Base-by-base conservation (phyloP, 2,888 invertebrate genomes). In the Calliopum simillimum region DNA sequence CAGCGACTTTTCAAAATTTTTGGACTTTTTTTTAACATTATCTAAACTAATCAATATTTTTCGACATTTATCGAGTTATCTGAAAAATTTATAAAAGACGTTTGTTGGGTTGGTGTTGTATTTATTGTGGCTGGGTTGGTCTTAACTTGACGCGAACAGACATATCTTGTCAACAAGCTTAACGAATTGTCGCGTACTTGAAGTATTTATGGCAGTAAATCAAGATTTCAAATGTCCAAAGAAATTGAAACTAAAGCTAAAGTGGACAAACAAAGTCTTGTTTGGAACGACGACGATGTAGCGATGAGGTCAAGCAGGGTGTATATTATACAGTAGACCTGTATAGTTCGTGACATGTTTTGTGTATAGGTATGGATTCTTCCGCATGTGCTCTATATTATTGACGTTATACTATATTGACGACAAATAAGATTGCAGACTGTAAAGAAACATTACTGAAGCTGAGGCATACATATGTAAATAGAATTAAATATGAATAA, bases 371-470 rank as follows among this genome's bases (percentile, higher is more conserved):
- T n/a, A n/a, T n/a, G n/a, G n/a, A n/a, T n/a, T n/a, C 78, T 79
- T 80, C 79, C 79, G 79, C 80, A 21, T 56, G n/a, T n/a, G 33
- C 23, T 51, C 19, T 16, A 51, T 33, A 33, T 33, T 33, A 33
- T n/a, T n/a, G n/a, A n/a, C n/a, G n/a, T n/a, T n/a, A n/a, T n/a
- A n/a, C n/a, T n/a, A n/a, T n/a, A n/a, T 33, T 33, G 33, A 8
- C 33, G 33, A 33, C 33, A 33, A 33, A 33, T 8, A 33, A 33
- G n/a, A n/a, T n/a, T n/a, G n/a, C n/a, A n/a, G 33, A 33, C 33
- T 33, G 8, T 33, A 2, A 1, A n/a, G n/a, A n/a, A n/a, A n/a
- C n/a, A n/a, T n/a, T n/a, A n/a, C n/a, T n/a, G n/a, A n/a, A n/a
- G n/a, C n/a, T n/a, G n/a, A n/a, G n/a, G n/a, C n/a, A n/a, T n/a